Evolutionary conservation across 1,140 invertebrate genomes (phyloP).

Genomic region (Gryon sp.): DNA sequence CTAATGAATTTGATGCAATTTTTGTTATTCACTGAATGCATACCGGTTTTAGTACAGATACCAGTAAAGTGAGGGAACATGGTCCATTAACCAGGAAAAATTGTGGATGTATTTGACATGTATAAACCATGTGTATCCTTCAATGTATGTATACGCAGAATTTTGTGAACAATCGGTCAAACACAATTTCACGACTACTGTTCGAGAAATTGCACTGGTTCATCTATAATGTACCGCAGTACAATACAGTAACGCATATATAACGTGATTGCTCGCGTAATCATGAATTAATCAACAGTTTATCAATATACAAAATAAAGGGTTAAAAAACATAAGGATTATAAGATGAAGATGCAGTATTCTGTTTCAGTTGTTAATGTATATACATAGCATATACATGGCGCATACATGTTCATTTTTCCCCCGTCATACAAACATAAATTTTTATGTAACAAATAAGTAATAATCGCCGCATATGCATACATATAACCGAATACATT

Average conservation of each 20-base stretch:
- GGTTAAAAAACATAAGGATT: too few species aligned
- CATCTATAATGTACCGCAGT: too few species aligned
- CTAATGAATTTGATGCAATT: conserved; percentile 26
- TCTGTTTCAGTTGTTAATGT: conserved; percentile 1
- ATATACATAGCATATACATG: conserved; percentile 6
- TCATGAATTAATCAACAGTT: too few species aligned
- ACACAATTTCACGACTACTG: not conserved
- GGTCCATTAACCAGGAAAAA: conserved; percentile 63
- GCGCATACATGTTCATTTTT: not conserved
- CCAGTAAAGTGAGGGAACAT: conserved; percentile 28
- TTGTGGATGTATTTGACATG: conserved; percentile 20
- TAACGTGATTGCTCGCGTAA: too few species aligned
- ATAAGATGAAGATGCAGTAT: too few species aligned
- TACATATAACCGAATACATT: conserved; percentile 73
- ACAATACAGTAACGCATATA: too few species aligned
- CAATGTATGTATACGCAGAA: conserved; percentile 2
- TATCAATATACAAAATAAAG: too few species aligned
- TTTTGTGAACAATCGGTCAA: not conserved
- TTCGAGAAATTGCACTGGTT: not conserved
- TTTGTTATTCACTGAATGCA: conserved; percentile 34
- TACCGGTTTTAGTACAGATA: conserved; percentile 44
- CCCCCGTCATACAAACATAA: conserved; percentile 57
- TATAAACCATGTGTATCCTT: conserved; percentile 15
- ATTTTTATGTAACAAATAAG: conserved; percentile 71
- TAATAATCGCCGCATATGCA: conserved; percentile 74